phyloP scores from a whole-genome alignment of 2,888 invertebrate species.

The Synergus itoensis region DNA sequence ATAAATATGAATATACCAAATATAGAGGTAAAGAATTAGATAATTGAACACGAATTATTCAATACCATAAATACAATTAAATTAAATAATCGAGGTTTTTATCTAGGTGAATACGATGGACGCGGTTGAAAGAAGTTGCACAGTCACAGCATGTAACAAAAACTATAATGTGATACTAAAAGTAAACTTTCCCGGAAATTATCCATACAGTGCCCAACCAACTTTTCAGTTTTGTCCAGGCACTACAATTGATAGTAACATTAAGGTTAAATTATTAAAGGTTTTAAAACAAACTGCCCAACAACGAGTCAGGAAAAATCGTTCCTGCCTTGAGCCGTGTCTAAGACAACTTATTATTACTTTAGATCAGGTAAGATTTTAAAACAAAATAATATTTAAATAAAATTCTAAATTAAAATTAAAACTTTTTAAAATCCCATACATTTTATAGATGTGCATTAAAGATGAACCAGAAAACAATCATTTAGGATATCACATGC shows the following conservation, averaged over 20 bases:
- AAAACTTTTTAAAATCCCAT: slow-evolving; percentile 41
- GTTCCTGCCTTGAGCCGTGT: slow-evolving; percentile 93
- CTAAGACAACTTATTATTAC: slow-evolving; percentile 85
- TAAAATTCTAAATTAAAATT: not conserved
- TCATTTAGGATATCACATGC: slow-evolving; percentile 71
- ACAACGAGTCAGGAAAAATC: slow-evolving; percentile 90
- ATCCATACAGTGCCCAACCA: slow-evolving; percentile 84
- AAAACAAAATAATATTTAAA: not conserved
- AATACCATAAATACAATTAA: not conserved
- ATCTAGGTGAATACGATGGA: slow-evolving; percentile 80
- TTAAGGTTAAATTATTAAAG: slow-evolving; percentile 88
- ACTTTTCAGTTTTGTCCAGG: slow-evolving; percentile 85
- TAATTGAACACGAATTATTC: not conserved
- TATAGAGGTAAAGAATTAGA: slow-evolving; percentile 80
- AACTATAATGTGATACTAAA: slow-evolving; percentile 81
- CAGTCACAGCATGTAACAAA: slow-evolving; percentile 80
- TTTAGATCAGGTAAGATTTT: slow-evolving; percentile 79
- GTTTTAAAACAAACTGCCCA: slow-evolving; percentile 89
- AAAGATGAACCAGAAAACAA: slow-evolving; percentile 73
- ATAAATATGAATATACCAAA: slow-evolving; percentile 88
- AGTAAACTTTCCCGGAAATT: slow-evolving; percentile 86
- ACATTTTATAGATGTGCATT: slow-evolving; percentile 66
- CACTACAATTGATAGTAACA: slow-evolving; percentile 85
- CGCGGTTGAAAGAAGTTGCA: slow-evolving; percentile 80
- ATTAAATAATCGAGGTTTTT: slow-evolving; percentile 11